Conservation (phyloP, 2,888 invertebrate species). For the Leptopterna dolabrata region DNA sequence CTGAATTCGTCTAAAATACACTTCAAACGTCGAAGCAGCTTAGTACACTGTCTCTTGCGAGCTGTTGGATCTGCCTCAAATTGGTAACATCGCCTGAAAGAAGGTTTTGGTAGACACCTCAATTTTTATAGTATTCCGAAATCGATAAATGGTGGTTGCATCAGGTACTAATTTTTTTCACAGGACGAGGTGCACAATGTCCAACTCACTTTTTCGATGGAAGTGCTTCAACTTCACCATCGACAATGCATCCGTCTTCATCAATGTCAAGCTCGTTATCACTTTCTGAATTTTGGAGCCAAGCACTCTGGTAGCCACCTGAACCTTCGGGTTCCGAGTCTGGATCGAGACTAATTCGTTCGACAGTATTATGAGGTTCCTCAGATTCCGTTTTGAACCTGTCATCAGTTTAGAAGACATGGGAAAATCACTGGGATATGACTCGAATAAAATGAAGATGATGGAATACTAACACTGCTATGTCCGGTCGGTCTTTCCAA, state of each 20-base stretch:
- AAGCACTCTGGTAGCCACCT: not conserved
- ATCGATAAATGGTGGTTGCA: too few species aligned
- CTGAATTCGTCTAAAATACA: constrained; percentile 28
- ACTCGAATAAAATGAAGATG: not conserved
- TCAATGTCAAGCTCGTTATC: not conserved
- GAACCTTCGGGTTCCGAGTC: not conserved
- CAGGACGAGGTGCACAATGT: too few species aligned
- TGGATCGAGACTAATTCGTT: not conserved
- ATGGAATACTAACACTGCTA: not conserved
- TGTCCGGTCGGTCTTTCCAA: not conserved
- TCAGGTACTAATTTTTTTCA: too few species aligned
- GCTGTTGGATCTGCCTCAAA: constrained; percentile 14
- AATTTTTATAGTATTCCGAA: too few species aligned
- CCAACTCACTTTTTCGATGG: not conserved
- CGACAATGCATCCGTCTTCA: not conserved
- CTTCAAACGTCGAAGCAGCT: not conserved
- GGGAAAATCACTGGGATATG: not conserved
- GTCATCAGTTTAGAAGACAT: not conserved
- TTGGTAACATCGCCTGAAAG: not conserved
- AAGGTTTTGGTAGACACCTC: too few species aligned
- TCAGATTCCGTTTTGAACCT: not conserved
- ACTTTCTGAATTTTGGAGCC: not conserved
- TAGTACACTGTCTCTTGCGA: constrained; percentile 19
- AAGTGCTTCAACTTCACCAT: not conserved
- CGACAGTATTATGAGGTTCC: not conserved